phyloP scores from a whole-genome alignment of 2,888 invertebrate species.

The Escarpia spicata region DNA sequence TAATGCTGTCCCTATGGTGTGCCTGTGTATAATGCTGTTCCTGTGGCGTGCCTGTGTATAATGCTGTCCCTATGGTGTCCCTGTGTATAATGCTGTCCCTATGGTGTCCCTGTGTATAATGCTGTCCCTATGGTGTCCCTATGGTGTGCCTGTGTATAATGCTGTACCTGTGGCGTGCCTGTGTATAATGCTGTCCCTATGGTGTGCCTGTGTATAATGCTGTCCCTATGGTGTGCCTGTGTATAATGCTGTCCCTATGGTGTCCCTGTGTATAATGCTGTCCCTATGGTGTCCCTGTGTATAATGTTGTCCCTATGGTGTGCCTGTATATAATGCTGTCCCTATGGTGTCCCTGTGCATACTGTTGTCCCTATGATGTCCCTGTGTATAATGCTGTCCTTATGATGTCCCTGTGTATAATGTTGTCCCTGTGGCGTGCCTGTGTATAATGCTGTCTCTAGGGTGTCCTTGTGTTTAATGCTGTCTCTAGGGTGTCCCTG shows the following conservation, averaged over 20 bases:
- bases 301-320: neutral
- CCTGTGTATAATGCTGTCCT: neutral
- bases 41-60: neutral
- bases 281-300: neutral
- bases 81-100: neutral
- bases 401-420: neutral
- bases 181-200: neutral
- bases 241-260: neutral
- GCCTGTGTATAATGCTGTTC: neutral
- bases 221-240: neutral
- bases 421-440: no score
- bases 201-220: neutral
- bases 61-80: neutral
- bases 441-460: no score
- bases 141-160: neutral
- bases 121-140: no score
- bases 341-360: neutral
- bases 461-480: no score
- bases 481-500: no score
- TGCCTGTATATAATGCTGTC: neutral
- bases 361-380: neutral
- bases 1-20: neutral
- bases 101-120: neutral
- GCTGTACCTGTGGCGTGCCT: neutral
- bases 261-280: neutral